Base-by-base conservation (phyloP, 2,797 vertebrate genomes). In the Philypnodon macrostomus region DNA sequence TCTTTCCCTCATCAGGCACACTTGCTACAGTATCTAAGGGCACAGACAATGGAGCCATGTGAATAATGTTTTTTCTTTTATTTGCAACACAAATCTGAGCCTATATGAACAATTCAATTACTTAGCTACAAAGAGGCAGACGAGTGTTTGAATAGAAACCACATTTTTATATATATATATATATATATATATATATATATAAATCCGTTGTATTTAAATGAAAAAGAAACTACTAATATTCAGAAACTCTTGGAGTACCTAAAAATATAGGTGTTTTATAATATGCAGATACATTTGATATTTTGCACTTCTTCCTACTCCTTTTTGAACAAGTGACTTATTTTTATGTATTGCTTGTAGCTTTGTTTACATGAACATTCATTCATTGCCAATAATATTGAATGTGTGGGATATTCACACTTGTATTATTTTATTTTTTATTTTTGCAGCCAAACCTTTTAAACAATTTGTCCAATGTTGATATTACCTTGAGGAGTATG, bases 1-100 rank as follows among this genome's bases (percentile, higher is more conserved):
- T 65, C 66, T 77, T 74, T 77, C 59, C 55, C 74, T 75, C 73
- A 74, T 80, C 72, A 75, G 51, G 33, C 15, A 48, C 5, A 17
- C 39, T 32, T 17, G 48, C 38, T 48, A 51, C 68, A 44, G 47
- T 53, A 54, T 62, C 54, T 66, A 45, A 30, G 31, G 51, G 39
- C 24, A 32, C 4, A 6, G 11, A 10, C 13, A 17, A 1, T 8
- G n/a, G 6, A 8, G 29, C 16, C 15, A 26, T 8, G 24, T 8
- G 34, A 29, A 40, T 50, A 16, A 23, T 59, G 63, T 58, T 63
- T 54, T 41, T 38, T 33, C 51, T 59, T 74, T 64, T 58, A 72
- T 54, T 61, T 53, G 60, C 41, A 48, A 58, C 44, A 56, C 67
- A 67, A 58, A 69, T 68, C 58, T 50, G 44, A 73, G 51, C 37